Percentiles rank a stretch among this genome's conserved stretches.
Evolutionary conservation across 2,797 vertebrate species (phyloP).

Genomic region (Orientallactaga sibirica): DNA sequence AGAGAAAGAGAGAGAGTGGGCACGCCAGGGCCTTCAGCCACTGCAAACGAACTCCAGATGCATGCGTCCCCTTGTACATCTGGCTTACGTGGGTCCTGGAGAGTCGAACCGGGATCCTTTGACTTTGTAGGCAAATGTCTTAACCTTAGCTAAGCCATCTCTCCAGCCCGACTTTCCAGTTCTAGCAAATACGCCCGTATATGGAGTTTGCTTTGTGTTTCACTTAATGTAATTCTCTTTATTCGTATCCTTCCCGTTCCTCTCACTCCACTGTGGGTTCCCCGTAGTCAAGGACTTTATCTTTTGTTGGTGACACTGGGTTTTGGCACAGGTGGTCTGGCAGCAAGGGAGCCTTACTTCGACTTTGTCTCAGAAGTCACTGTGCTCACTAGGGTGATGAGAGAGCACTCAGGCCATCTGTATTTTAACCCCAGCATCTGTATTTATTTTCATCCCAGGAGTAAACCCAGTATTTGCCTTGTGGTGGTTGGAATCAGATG

Average conservation of each 20-base stretch:
- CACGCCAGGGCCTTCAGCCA: no score
- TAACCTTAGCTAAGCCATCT: no score
- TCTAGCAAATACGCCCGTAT: neutral
- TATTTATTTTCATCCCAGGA: no score
- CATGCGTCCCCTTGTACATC: no score
- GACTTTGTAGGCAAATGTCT: no score
- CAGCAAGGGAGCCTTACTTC: neutral
- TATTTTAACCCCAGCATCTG: neutral
- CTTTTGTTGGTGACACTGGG: neutral
- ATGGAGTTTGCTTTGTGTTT: neutral
- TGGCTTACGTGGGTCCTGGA: no score
- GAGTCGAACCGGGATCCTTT: no score
- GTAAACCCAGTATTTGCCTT: no score
- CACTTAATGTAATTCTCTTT: conserved; percentile 12
- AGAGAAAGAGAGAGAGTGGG: no score
- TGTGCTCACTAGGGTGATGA: neutral
- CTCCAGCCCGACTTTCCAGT: neutral
- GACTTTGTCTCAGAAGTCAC: neutral
- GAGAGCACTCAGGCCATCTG: neutral
- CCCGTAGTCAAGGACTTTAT: neutral
- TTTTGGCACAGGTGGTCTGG: neutral
- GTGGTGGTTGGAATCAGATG: no score
- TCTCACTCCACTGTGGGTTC: neutral
- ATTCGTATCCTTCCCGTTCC: neutral
- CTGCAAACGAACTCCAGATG: no score